Evolutionary conservation across 2,113 vertebrate species (phyloP).

Genomic region (Callopanchax toddi): DNA sequence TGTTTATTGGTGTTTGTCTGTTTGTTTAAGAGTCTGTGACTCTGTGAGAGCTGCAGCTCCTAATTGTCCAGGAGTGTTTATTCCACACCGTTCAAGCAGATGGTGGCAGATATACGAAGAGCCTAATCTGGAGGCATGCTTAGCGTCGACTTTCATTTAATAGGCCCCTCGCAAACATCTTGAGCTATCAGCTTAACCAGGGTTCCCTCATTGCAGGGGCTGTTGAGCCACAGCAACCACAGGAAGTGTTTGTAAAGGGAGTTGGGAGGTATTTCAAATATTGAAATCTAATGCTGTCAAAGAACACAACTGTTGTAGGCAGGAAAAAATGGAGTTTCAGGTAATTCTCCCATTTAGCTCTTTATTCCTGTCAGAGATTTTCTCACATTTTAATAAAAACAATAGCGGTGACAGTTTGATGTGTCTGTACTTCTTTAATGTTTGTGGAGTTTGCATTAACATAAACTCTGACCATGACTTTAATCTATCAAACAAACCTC

Average conservation of each 20-base stretch:
- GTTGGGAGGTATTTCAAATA: no score
- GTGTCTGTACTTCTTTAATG: no score
- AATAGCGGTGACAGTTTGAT: no score
- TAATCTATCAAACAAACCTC: constrained; percentile 3
- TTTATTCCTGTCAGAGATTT: no score
- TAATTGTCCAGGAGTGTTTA: constrained; percentile 77
- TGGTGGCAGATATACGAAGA: constrained; percentile 64
- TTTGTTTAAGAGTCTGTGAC: constrained; percentile 40
- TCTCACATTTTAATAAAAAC: no score
- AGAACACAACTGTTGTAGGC: no score
- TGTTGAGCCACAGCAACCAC: not conserved
- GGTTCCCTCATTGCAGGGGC: constrained; percentile 18
- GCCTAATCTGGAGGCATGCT: constrained; percentile 68
- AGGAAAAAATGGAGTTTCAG: no score
- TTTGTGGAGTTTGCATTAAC: no score
- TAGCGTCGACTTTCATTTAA: constrained; percentile 72
- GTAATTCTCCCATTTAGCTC: no score
- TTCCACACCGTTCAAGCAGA: constrained; percentile 63
- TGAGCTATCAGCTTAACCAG: constrained; percentile 31
- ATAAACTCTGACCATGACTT: constrained; percentile 3
- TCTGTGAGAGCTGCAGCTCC: constrained; percentile 30
- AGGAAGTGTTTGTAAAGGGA: not conserved
- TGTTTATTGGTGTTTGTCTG: constrained; percentile 14
- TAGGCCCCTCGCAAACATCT: constrained; percentile 46
- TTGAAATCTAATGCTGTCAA: no score